Evolutionary conservation across 1,140 invertebrate species (phyloP).

Genomic region (Aradophagus sp.): DNA sequence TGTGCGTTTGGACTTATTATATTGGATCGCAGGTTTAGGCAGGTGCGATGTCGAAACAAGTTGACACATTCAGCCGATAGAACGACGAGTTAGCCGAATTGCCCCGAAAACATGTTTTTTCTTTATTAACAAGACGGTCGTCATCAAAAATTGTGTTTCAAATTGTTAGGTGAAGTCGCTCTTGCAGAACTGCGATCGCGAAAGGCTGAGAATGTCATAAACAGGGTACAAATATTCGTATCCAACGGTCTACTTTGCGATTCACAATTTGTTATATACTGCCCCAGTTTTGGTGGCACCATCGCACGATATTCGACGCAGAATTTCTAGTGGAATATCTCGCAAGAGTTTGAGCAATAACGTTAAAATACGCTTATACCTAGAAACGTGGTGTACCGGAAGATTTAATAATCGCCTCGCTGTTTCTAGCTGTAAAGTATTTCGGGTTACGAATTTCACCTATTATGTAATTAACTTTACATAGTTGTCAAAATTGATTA

Average conservation of each 20-base stretch:
- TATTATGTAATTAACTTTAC: slow-evolving; percentile 41
- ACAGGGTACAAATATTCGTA: slow-evolving; percentile 25
- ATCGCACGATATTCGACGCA: slow-evolving; percentile 26
- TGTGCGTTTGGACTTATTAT: slow-evolving; percentile 74
- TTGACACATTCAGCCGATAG: too few relatives aligned
- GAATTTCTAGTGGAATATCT: slow-evolving; percentile 46
- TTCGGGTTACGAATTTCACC: slow-evolving; percentile 48
- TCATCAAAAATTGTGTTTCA: too few relatives aligned
- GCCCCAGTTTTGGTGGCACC: slow-evolving; percentile 25
- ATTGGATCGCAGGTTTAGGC: slow-evolving; percentile 70
- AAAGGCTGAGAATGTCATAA: slow-evolving; percentile 54
- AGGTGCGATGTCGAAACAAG: slow-evolving; percentile 54
- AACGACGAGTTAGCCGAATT: slow-evolving; percentile 8
- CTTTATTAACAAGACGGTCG: too few relatives aligned
- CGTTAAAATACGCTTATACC: slow-evolving; percentile 32
- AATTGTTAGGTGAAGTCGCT: too few relatives aligned
- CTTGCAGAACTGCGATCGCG: too few relatives aligned
- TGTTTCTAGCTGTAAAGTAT: slow-evolving; percentile 43
- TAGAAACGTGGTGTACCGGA: slow-evolving; percentile 16
- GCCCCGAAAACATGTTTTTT: slow-evolving; percentile 9
- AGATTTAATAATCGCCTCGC: slow-evolving; percentile 8
- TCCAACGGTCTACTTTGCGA: slow-evolving; percentile 27
- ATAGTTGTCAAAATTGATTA: slow-evolving; percentile 39
- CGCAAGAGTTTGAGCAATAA: slow-evolving; percentile 54
- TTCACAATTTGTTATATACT: slow-evolving; percentile 28